Evolutionary conservation across 2,797 vertebrate genomes (phyloP).

Genomic region (Ctenopoma multispine): DNA sequence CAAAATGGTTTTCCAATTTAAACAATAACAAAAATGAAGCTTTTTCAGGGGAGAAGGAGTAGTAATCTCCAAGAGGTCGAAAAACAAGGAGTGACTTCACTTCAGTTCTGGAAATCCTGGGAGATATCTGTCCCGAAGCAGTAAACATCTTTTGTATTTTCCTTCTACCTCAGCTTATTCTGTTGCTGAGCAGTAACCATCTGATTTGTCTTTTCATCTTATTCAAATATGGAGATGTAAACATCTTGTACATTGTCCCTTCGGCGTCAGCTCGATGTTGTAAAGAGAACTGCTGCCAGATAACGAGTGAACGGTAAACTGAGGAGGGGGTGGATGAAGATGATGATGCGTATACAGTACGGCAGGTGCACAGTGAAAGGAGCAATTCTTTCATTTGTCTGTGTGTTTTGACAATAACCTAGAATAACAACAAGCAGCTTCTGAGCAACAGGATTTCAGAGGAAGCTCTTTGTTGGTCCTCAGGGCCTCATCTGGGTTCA

Average conservation of each 20-base stretch:
- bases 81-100: no score
- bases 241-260: not conserved
- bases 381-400: not conserved
- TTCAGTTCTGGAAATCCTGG: not conserved
- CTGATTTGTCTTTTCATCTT: not conserved
- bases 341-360: not conserved
- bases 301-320: not conserved
- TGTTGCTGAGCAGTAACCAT: not conserved
- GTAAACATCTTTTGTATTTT: not conserved
- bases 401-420: slow-evolving; percentile 8
- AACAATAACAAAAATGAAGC: no score
- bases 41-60: no score
- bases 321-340: not conserved
- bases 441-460: not conserved
- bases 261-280: not conserved
- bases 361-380: not conserved
- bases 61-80: no score
- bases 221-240: not conserved
- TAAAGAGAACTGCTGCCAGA: not conserved
- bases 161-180: not conserved
- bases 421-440: not conserved
- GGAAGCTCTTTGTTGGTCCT: not conserved
- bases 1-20: no score
- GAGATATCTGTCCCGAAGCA: not conserved
- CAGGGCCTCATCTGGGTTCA: slow-evolving; percentile 26